Percentiles rank a stretch among this genome's conserved stretches.
Evolutionary conservation across 2,888 invertebrate genomes (phyloP).

Genomic region (Drosophila neotestacea): DNA sequence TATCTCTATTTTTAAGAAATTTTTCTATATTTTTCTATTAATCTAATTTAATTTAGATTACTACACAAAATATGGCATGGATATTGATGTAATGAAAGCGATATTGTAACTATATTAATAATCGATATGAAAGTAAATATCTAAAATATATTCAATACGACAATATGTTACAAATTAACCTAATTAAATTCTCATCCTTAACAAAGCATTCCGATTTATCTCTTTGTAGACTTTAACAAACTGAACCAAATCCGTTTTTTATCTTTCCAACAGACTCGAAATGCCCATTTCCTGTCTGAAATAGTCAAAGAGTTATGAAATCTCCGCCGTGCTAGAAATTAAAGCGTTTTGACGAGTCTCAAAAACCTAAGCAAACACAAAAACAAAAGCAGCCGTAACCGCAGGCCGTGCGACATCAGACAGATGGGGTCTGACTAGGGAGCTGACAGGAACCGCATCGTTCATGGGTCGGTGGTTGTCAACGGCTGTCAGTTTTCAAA

Average conservation of each 20-base stretch:
- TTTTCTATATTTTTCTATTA: no score
- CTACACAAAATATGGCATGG: no score
- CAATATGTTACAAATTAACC: no score
- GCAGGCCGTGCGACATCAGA: constrained; percentile 43
- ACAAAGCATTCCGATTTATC: neutral
- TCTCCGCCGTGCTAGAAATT: constrained; percentile 8
- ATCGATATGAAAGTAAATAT: no score
- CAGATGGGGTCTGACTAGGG: neutral
- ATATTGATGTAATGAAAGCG: no score
- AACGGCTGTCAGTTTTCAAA: constrained; percentile 43
- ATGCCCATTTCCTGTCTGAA: constrained; percentile 1
- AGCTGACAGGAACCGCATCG: constrained; percentile 10
- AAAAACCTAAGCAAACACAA: constrained; percentile 4
- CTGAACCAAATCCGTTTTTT: neutral
- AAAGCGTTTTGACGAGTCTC: constrained; percentile 16
- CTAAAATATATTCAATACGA: no score
- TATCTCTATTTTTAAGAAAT: no score
- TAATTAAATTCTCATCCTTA: no score
- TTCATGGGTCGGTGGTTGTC: constrained; percentile 15
- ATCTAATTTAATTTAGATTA: no score
- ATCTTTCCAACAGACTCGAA: constrained; percentile 1
- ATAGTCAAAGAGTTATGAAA: constrained; percentile 12
- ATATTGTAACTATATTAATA: no score
- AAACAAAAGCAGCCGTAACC: constrained; percentile 33
- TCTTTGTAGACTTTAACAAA: neutral